Base-by-base conservation (phyloP, 2,113 vertebrate genomes). In the Pelodiscus sinensis region DNA sequence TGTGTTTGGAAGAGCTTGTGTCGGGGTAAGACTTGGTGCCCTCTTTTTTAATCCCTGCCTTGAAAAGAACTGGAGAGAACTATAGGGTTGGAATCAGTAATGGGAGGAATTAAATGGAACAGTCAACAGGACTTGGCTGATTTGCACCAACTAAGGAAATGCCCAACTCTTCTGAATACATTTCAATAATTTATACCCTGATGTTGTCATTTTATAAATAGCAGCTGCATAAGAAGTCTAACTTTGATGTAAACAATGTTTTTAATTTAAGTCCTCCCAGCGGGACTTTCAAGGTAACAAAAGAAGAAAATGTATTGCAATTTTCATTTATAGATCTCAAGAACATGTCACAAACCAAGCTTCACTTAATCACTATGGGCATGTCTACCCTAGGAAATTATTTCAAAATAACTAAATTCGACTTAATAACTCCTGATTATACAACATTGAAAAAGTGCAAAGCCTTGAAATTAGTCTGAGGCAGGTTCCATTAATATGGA, bases 11-110 rank as follows among this genome's bases (percentile, higher is more conserved):
- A 96, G 89, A 96, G 87, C 95, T 90, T 65, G 81, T 35, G 90
- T 96, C 96, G 97, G 97, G 94, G 93, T 95, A 91, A 21, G 7
- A 19, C 82, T 35, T 73, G 58, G 95, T 94, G 95, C 83, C 75
- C 22, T 91, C 88, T 44, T 44, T 44, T 44, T 44, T 44, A 44
- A 44, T 44, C 44, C 44, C 44, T 44, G 44, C 44, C 44, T 44
- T 44, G 4, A 44, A 44, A 44, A 44, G 44, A 44, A 44, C 44
- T 44, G 44, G 44, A 44, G 44, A 6, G 44, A 44, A 44, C 44
- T 44, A 44, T 44, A 44, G 44, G 44, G 44, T 44, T 44, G 44
- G 44, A 44, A 44, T 44, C 44, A 44, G 44, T 44, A 44, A 44
- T 44, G 44, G 44, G 44, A 44, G 44, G 44, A 44, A 44, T 44